These are phyloP conservation scores for Tyto alba DNA, from an alignment of 2,113 vertebrate genomes.

Conservation along the genomic window DNA sequence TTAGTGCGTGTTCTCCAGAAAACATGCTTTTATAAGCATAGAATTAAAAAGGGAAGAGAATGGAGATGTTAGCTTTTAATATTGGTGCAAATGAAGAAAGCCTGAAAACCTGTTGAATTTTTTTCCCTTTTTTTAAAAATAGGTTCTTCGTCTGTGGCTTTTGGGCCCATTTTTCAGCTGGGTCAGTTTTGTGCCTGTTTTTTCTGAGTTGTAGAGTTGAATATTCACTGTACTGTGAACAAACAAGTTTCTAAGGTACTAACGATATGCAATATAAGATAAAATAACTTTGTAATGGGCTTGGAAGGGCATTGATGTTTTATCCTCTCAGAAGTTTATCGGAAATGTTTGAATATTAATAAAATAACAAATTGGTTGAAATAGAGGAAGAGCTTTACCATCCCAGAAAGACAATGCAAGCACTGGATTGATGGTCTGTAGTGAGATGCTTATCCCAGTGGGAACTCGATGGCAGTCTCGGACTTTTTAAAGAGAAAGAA, in stretches of 20 bases:
- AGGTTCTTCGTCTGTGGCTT: too few relatives aligned
- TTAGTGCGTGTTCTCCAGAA: neutral
- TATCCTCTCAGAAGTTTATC: neutral
- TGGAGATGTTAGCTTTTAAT: neutral
- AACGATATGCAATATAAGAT: neutral
- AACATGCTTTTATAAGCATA: neutral
- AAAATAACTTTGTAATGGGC: neutral
- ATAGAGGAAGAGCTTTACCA: neutral
- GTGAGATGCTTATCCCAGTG: neutral
- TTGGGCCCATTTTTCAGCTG: too few relatives aligned
- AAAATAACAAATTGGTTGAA: neutral
- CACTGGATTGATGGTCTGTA: neutral
- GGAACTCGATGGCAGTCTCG: neutral
- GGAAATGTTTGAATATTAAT: neutral
- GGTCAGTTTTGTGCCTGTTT: too few relatives aligned
- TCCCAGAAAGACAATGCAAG: neutral
- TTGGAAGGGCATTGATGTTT: neutral
- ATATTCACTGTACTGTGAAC: neutral
- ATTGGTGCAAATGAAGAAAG: neutral
- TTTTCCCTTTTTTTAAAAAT: neutral
- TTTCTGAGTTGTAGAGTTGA: neutral
- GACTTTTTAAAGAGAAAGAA: neutral
- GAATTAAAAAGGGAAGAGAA: neutral
- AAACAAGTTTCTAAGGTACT: neutral
- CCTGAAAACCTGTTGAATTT: neutral